Percentiles rank a stretch among this genome's conserved stretches.
These are phyloP conservation scores for Pantelozetes paolii DNA, from an alignment of 2,888 invertebrate species.

Conservation along the genomic window DNA sequence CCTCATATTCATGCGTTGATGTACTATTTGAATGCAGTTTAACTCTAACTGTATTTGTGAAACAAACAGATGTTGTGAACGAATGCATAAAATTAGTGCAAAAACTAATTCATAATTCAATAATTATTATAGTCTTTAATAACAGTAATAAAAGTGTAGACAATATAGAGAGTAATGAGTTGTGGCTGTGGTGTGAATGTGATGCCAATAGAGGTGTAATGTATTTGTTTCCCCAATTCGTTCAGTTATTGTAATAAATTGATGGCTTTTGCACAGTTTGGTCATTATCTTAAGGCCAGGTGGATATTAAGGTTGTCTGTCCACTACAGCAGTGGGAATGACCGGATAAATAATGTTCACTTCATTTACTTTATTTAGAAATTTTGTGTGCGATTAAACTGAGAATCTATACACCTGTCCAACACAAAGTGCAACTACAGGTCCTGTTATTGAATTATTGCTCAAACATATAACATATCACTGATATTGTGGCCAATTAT, in stretches of 20 bases:
- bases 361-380: conserved; percentile 9
- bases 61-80: conserved; percentile 27
- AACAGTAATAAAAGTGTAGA: conserved; percentile 22
- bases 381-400: conserved; percentile 12
- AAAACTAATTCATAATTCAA: conserved; percentile 23
- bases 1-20: too few relatives aligned
- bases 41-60: conserved; percentile 17
- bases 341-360: conserved; percentile 33
- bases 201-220: conserved; percentile 25
- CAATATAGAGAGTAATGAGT: conserved; percentile 10
- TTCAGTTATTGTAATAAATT: conserved; percentile 17
- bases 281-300: conserved; percentile 29
- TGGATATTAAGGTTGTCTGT: conserved; percentile 31
- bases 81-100: conserved; percentile 16
- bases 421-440: too few relatives aligned
- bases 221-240: conserved; percentile 15
- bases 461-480: neutral
- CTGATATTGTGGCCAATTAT: neutral
- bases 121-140: conserved; percentile 21
- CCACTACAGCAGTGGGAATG: conserved; percentile 24
- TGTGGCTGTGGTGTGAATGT: neutral
- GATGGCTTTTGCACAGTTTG: neutral
- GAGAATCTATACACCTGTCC: conserved; percentile 35
- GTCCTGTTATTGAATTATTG: conserved; percentile 21
- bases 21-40: too few relatives aligned